Base-by-base conservation (phyloP, 1,140 invertebrate species). In the Polypedilum pembai region DNA sequence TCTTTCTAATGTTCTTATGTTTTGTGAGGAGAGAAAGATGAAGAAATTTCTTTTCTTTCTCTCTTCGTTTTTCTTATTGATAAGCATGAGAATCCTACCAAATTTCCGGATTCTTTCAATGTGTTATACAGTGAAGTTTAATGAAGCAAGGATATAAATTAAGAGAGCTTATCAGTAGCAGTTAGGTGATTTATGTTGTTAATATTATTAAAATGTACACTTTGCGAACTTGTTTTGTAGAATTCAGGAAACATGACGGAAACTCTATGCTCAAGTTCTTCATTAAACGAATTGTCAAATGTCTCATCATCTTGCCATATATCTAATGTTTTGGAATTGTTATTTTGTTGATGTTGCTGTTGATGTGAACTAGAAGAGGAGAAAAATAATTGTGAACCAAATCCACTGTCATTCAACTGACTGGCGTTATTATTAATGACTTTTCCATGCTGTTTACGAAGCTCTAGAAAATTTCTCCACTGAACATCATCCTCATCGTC, bases 401-500 rank as follows among this genome's bases (percentile, higher is more conserved):
- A 69, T 20, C 65, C 65, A 21, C 65, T 69, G 65, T 69, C 65
- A 69, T 69, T 69, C 10, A 69, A 21, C 65, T 20, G 65, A 20
- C 65, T 69, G 7, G 8, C 65, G 8, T 69, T 21, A 69, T 20
- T 21, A 20, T 20, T 21, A 20, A 69, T 69, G 8, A 18, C n/a
- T 18, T 69, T 69, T 5, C 65, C 20, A 69, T 69, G 17, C 5
- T 69, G 17, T 10, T 69, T 69, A 8, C 65, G 65, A 20, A 18
- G 17, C 18, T 69, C 65, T 69, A 69, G 17, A 18, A 69, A 69
- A 69, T 69, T 69, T 69, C 10, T 18, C 65, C 65, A 69, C 12
- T 69, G 65, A 18, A 69, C 18, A 21, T 69, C 65, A 69, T 69
- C 65, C 10, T 69, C 65, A 69, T 69, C 65, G 7, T 69, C 65